Conservation (phyloP, 1,140 invertebrate species). For the Pectinophora gossypiella region DNA sequence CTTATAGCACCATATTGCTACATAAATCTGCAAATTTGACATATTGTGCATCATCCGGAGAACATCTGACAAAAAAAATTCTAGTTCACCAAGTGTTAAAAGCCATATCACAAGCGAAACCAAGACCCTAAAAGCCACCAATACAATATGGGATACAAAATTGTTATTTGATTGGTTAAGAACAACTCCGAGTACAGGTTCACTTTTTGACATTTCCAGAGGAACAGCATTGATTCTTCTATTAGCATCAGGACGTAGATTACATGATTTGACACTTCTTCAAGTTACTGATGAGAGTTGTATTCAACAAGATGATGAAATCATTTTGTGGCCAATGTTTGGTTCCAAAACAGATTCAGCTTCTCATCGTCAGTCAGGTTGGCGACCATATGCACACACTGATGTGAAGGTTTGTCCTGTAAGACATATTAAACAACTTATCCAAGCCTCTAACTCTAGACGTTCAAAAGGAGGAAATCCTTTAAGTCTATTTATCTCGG, state of each 20-base stretch:
- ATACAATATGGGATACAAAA: not conserved
- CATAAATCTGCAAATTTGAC: not conserved
- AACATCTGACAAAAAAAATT: not conserved
- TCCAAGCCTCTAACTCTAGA: not conserved
- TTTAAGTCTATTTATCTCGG: not conserved
- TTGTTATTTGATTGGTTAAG: not conserved
- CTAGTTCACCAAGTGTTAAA: constrained; percentile 2
- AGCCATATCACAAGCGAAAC: not conserved
- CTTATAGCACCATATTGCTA: not conserved
- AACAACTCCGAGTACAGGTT: not conserved
- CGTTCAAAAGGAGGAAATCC: not conserved
- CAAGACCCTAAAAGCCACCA: not conserved
- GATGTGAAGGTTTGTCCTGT: not conserved
- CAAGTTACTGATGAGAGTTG: not conserved
- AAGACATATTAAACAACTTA: not conserved
- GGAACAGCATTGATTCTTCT: constrained; percentile 24
- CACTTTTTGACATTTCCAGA: constrained; percentile 1
- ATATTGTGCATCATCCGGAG: not conserved
- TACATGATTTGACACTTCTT: not conserved
- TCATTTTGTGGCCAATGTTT: not conserved
- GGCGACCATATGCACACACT: not conserved
- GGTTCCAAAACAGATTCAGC: not conserved
- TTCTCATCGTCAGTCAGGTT: not conserved
- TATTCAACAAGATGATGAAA: not conserved
- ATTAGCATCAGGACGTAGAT: constrained; percentile 19